phyloP scores from a whole-genome alignment of 2,797 vertebrate genomes.

The Naso thynnoides region DNA sequence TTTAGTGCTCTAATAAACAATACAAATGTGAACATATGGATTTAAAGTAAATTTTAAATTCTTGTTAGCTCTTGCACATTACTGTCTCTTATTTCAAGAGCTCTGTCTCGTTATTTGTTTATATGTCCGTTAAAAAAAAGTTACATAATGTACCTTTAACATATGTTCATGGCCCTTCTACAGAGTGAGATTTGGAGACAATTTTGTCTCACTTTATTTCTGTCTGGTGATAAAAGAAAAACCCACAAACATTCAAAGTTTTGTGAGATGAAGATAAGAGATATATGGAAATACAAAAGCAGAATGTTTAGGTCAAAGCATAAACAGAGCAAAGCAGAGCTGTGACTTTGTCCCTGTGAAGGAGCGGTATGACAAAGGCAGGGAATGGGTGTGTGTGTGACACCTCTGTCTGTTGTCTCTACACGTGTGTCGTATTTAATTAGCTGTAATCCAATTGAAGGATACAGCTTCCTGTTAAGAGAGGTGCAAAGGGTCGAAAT shows the following conservation, averaged over 20 bases:
- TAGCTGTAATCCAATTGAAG: conserved; percentile 83
- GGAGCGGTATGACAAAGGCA: conserved; percentile 29
- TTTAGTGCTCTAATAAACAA: too few species aligned
- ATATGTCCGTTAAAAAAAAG: too few species aligned
- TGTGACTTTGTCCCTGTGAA: conserved; percentile 4
- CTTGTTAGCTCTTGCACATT: too few species aligned
- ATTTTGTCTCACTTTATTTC: too few species aligned
- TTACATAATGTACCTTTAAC: too few species aligned
- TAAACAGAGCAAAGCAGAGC: conserved; percentile 13
- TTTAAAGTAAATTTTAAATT: too few species aligned
- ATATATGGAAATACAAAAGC: too few species aligned
- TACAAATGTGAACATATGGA: too few species aligned
- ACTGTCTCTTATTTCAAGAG: too few species aligned
- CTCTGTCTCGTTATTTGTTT: too few species aligned
- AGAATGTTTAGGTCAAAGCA: conserved; percentile 16
- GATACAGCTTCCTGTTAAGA: conserved; percentile 75
- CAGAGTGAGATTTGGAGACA: background rate
- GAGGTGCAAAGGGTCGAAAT: conserved; percentile 75
- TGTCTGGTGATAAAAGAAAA: background rate
- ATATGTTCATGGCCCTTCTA: too few species aligned
- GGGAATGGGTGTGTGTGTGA: conserved; percentile 21
- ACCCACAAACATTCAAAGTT: background rate
- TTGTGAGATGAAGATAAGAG: too few species aligned
- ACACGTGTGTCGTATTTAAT: conserved; percentile 79
- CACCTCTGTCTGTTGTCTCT: conserved; percentile 73